Base-by-base conservation (phyloP, 1,140 invertebrate genomes). In the Macrobrachium rosenbergii region DNA sequence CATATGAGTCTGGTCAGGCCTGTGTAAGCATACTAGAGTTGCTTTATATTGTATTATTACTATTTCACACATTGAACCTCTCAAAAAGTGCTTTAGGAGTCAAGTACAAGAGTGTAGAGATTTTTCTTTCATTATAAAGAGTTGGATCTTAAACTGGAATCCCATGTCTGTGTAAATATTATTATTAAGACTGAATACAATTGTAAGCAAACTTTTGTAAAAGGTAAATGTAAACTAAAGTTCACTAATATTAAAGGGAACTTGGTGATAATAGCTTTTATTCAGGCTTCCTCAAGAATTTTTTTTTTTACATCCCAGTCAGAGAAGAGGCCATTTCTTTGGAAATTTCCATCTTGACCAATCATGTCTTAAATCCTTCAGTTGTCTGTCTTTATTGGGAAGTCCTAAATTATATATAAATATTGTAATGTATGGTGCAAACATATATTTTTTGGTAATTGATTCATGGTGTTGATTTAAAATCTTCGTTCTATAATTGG, bases 221-320 rank as follows among this genome's bases (percentile, higher is more conserved):
- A 87, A 87, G 84, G 67, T 87, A 81, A 87, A 82, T 87, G 85
- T 87, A 87, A 87, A 87, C 85, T 87, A 45, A 87, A 87, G 85
- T 87, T 87, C 85, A 87, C 85, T 87, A 87, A 87, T 87, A 87
- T 87, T 87, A 87, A 87, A 87, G 85, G 85, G 85, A 87, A 87
- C 85, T 87, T 87, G 85, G 85, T 82, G 85, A 83, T 63, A 60
- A 28, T 45, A 14, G 16, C 17, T 60, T 52, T n/a, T 77, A 79
- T 79, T 58, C 43, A 59, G 28, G 28, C 17, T 62, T 62, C 60
- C 77, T 85, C 17, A 21, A 28, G 62, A 21, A 21, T 60, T n/a
- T 75, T 16, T 23, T 72, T 72, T 72, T 72, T n/a, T 23, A 72
- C 21, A 43, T 37, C 28, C 28, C 28, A 72, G 37, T 72, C 69